These are phyloP conservation scores for Drosophila robusta DNA, from an alignment of 2,888 invertebrate genomes.

Conservation along the genomic window DNA sequence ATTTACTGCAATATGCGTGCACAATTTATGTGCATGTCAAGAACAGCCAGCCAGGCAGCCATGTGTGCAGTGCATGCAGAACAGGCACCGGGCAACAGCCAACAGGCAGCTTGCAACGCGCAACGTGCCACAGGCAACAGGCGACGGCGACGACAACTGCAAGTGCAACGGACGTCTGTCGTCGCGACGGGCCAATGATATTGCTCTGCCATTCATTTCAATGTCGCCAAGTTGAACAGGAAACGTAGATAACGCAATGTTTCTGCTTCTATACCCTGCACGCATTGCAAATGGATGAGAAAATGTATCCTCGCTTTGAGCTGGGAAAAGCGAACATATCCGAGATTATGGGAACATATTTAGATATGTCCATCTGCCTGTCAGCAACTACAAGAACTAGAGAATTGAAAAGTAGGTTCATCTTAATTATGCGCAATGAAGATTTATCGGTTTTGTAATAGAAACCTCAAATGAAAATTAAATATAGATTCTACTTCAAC, in stretches of 20 bases:
- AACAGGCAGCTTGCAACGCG: constrained; percentile 1
- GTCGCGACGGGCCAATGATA: constrained; percentile 39
- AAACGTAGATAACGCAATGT: constrained; percentile 65
- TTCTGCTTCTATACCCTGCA: constrained; percentile 10
- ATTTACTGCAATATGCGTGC: constrained; percentile 10
- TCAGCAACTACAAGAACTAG: too few species aligned
- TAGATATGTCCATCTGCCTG: too few species aligned
- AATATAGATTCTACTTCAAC: too few species aligned
- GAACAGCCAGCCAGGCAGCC: constrained; percentile 22
- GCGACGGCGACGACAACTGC: constrained; percentile 12
- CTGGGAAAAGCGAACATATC: too few species aligned
- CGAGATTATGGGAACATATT: too few species aligned
- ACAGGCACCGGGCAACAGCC: constrained; percentile 19
- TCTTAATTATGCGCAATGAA: too few species aligned
- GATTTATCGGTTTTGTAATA: too few species aligned
- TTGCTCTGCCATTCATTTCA: constrained; percentile 64
- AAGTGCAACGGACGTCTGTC: constrained; percentile 10
- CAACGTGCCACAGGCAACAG: neutral
- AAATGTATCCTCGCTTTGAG: neutral
- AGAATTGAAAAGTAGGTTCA: too few species aligned
- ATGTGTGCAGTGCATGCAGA: constrained; percentile 66
- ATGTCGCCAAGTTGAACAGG: constrained; percentile 64
- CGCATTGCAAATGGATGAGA: neutral
- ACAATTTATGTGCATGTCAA: constrained; percentile 45
- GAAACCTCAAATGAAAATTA: too few species aligned